Evolutionary conservation across 2,888 invertebrate genomes (phyloP).

Genomic region (Mantis religiosa): DNA sequence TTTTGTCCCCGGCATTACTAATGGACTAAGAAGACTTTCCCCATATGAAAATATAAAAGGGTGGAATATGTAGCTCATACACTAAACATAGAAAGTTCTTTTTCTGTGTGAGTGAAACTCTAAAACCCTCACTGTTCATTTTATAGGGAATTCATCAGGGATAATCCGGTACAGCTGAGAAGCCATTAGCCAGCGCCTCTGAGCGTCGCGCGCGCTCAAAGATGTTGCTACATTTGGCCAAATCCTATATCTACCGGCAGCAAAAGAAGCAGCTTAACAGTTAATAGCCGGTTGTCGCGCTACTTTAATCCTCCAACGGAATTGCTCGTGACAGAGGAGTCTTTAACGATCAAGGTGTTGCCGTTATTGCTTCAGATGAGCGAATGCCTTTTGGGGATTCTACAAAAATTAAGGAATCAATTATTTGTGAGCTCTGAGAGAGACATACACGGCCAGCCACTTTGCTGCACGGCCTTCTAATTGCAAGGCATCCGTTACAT

Average conservation of each 20-base stretch:
- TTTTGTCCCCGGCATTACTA: neutral
- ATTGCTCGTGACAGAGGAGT: neutral
- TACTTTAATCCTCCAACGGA: neutral
- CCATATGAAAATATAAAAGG: neutral
- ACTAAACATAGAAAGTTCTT: neutral
- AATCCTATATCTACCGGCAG: constrained; percentile 1
- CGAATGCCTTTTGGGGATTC: neutral
- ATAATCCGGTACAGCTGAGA: constrained; percentile 5
- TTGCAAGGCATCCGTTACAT: neutral
- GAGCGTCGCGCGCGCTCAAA: neutral
- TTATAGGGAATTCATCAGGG: constrained; percentile 6
- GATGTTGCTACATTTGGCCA: neutral
- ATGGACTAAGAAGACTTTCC: constrained; percentile 3
- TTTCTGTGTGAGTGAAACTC: neutral
- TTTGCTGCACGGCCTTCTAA: neutral
- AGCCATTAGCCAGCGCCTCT: constrained; percentile 3
- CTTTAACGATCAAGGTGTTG: neutral
- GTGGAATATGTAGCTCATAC: neutral
- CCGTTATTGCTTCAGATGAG: neutral
- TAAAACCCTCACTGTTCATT: neutral
- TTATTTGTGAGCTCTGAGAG: neutral
- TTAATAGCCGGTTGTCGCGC: neutral
- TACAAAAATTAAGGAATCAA: neutral
- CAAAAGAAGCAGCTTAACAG: neutral
- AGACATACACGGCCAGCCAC: neutral